Percentiles rank a stretch among this genome's conserved stretches.
These are phyloP conservation scores for Calliphora vomitoria DNA, from an alignment of 2,888 invertebrate species.

Conservation along the genomic window DNA sequence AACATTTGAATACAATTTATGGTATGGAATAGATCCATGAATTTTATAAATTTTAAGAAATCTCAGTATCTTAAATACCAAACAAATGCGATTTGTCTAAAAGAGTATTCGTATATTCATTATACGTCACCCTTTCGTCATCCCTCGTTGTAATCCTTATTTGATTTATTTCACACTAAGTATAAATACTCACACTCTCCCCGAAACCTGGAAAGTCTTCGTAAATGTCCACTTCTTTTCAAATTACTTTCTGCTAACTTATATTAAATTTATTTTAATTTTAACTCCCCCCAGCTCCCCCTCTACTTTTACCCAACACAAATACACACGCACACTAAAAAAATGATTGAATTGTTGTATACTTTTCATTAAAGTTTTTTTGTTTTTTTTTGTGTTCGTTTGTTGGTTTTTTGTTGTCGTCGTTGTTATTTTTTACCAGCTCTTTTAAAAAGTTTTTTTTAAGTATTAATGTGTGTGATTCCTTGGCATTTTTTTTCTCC, in stretches of 20 bases:
- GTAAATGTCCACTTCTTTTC: slow-evolving; percentile 15
- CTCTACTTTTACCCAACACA: background rate
- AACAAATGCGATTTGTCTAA: no score
- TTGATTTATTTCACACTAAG: no score
- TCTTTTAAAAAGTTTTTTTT: background rate
- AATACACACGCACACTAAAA: background rate
- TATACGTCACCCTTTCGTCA: no score
- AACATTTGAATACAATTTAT: no score
- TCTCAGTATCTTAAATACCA: no score
- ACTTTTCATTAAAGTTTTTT: slow-evolving; percentile 47
- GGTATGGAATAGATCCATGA: no score
- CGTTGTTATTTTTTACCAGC: no score
- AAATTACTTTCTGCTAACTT: background rate
- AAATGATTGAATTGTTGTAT: slow-evolving; percentile 64
- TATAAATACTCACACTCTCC: background rate
- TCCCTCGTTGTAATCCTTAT: no score
- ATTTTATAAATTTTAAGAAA: no score
- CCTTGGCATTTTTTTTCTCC: slow-evolving; percentile 47
- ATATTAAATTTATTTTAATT: slow-evolving; percentile 36
- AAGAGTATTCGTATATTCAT: no score
- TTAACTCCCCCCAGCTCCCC: background rate
- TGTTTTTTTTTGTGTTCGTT: slow-evolving; percentile 9
- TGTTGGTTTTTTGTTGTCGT: slow-evolving; percentile 10
- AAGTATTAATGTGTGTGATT: slow-evolving; percentile 4
- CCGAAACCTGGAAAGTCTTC: slow-evolving; percentile 13